Evolutionary conservation across 23 tunicate species (phyloP).

Genomic region (Halocynthia aurantium): DNA sequence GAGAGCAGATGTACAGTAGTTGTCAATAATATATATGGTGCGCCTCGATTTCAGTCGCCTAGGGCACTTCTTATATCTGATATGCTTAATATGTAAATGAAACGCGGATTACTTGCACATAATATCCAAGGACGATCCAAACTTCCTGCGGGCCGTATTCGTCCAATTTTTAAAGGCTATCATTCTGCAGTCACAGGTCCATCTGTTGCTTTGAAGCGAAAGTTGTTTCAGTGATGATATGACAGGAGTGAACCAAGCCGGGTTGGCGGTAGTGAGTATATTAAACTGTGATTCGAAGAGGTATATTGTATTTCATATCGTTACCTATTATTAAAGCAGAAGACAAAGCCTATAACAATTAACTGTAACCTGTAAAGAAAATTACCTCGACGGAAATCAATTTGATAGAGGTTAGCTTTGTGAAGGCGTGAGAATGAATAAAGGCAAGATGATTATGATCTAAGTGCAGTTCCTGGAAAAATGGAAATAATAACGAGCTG

Average conservation of each 20-base stretch:
- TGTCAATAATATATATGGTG: slow-evolving; percentile 2
- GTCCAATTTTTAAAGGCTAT: slow-evolving; percentile 21
- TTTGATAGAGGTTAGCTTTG: neutral
- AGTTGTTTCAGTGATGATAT: neutral
- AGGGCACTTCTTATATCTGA: neutral
- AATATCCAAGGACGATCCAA: neutral
- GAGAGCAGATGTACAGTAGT: neutral
- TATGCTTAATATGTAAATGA: neutral
- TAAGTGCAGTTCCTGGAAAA: slow-evolving; percentile 14
- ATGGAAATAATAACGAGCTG: neutral
- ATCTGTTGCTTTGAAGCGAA: slow-evolving; percentile 1
- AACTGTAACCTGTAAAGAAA: neutral
- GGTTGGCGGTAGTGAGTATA: neutral
- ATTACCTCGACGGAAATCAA: slow-evolving; percentile 18
- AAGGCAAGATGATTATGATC: slow-evolving; percentile 6
- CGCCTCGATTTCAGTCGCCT: neutral
- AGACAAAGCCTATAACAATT: neutral
- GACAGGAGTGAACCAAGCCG: slow-evolving; percentile 10
- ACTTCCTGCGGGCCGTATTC: neutral
- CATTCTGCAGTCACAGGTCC: slow-evolving; percentile 14
- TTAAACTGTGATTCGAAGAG: neutral
- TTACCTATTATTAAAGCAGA: no score
- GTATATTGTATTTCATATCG: neutral
- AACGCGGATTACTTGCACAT: slow-evolving; percentile 1
- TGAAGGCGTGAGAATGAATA: slow-evolving; percentile 17